These are phyloP conservation scores for Thomomys bottae DNA, from an alignment of 2,113 vertebrate genomes.

Conservation along the genomic window DNA sequence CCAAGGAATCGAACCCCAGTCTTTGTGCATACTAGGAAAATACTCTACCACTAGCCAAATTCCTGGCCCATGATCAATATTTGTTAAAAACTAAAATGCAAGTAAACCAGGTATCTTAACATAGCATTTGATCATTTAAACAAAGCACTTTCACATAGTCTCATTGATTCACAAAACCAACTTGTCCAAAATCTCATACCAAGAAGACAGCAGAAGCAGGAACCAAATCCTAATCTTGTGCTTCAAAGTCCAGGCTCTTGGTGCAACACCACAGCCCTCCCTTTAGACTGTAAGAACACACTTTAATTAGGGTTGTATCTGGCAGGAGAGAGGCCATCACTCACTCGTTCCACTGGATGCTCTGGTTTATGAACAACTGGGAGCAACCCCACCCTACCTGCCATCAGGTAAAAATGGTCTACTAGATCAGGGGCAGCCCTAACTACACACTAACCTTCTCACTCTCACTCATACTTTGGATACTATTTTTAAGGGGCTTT, in stretches of 20 bases:
- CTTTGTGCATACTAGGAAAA: no score
- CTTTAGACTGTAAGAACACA: neutral
- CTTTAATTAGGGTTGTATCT: neutral
- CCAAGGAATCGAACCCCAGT: no score
- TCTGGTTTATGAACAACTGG: conserved; percentile 48
- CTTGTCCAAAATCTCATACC: conserved; percentile 40
- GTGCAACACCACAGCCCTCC: neutral
- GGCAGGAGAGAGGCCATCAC: neutral
- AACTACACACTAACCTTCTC: neutral
- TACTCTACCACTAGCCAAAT: no score
- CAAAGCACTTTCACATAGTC: neutral
- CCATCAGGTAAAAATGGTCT: neutral
- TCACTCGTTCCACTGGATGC: neutral
- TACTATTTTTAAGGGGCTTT: neutral
- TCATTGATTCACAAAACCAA: conserved; percentile 41
- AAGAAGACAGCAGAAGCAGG: conserved; percentile 15
- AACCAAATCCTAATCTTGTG: conserved; percentile 35
- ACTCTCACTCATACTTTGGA: neutral
- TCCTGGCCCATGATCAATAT: no score
- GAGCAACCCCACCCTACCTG: neutral
- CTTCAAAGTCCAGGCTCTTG: conserved; percentile 15
- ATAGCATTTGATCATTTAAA: conserved; percentile 22
- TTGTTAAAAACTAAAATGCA: conserved; percentile 2
- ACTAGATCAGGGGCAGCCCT: neutral
- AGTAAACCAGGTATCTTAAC: neutral